Evolutionary conservation across 2,113 vertebrate genomes (phyloP).

Genomic region (Trematocara stigmaticum): DNA sequence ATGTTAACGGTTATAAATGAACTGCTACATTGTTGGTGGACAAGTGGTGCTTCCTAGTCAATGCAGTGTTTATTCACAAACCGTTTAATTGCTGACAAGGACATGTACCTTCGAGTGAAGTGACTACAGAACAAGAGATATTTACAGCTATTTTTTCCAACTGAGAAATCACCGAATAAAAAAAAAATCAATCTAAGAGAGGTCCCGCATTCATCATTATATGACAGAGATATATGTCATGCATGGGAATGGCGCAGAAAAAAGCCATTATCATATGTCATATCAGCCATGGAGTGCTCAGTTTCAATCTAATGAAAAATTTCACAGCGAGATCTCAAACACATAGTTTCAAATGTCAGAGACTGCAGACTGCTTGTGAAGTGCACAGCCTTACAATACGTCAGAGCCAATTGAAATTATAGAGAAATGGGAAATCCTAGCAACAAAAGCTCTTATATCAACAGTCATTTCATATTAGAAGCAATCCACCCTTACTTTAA

Average conservation of each 20-base stretch:
- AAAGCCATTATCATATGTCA: conserved; percentile 61
- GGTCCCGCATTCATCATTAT: conserved; percentile 41
- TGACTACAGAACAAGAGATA: background rate
- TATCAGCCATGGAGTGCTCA: background rate
- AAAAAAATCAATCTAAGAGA: conserved; percentile 34
- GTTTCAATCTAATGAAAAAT: conserved; percentile 12
- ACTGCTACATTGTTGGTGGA: conserved; percentile 15
- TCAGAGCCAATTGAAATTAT: background rate
- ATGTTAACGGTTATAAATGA: conserved; percentile 51
- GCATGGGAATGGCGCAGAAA: conserved; percentile 34
- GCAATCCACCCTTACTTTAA: conserved; percentile 4
- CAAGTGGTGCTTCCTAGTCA: background rate
- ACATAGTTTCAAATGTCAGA: conserved; percentile 28
- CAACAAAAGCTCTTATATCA: conserved; percentile 2
- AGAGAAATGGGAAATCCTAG: background rate
- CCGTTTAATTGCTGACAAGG: conserved; percentile 38
- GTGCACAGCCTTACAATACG: background rate
- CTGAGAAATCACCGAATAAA: conserved; percentile 42
- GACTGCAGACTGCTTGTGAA: background rate
- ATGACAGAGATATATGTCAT: conserved; percentile 55
- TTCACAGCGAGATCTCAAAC: background rate
- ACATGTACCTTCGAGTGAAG: background rate
- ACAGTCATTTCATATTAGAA: background rate
- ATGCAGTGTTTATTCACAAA: background rate
- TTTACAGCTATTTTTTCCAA: conserved; percentile 26